Evolutionary conservation across 2,113 vertebrate species (phyloP), one percentile per base, ranked within the genome.

Genomic region (Prionailurus bengalensis): DNA sequence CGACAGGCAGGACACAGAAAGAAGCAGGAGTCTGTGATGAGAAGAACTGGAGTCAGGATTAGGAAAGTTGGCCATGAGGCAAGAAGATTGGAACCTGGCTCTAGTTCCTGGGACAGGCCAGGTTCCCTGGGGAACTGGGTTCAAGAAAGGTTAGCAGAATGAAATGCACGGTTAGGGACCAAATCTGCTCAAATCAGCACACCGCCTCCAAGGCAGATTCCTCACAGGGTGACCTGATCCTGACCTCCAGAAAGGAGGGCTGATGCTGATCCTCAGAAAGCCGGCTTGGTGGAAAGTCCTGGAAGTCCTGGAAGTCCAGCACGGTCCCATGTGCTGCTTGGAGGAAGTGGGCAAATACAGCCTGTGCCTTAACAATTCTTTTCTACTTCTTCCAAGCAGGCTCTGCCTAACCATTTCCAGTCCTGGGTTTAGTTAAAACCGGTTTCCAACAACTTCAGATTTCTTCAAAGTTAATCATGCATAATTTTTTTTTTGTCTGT

Each of bases 401-500:
- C 55, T 71, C 48, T 71, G 53, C 68, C 82, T 85, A 53, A 48
- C 10, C 12, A 86, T 55, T 66, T 92, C 87, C 27, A 65, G 27
- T 17, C 86, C 51, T 82, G 45, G 8, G 63, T 80, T 95, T 58
- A 29, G 13, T 89, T 94, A 81, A 96, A 91, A 55, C 55, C 36
- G 78, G 0, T 90, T 90, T 55, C 29, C 42, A 42, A 58, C 73
- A 71, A 79, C 21, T 78, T 85, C 14, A 29, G 31, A 51, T 88
- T 84, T 79, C 53, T 80, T 80, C 27, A 21, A 78, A 94, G 63
- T 73, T 94, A 73, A 92, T 5, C 29, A 36, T 86, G 78, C 12
- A 51, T 85, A 90, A 76, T 48, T 65, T 92, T 76, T 85, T 85
- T 85, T 89, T 96, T 80, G 4, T 90, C 42, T 90, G 79, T 31